Base-by-base conservation (phyloP, 2,888 invertebrate species). In the Tribolium freemani region DNA sequence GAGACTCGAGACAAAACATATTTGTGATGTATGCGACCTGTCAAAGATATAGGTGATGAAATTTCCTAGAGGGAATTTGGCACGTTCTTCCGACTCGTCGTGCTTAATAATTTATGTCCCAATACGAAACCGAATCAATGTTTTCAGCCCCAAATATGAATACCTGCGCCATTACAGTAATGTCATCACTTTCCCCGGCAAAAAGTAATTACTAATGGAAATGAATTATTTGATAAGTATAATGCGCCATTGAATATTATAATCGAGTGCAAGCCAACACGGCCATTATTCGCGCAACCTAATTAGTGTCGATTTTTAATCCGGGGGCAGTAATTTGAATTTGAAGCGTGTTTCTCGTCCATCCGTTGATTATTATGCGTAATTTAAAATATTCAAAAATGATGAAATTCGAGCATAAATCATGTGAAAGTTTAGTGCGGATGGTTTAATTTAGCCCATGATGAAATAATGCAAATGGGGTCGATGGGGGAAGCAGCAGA, bases 401-500 rank as follows among this genome's bases (percentile, higher is more conserved):
- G 16, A 16, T 16, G 16, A 16, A 16, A 60, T 60, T 48, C 60
- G 13, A 10, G 38, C 44, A 57, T 57, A 44, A 57, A 57, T 57
- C 57, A 44, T 44, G 57, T 20, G 57, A 57, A 57, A 57, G 45
- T 57, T 44, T 20, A 45, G 38, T 45, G 57, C 44, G 57, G 57
- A n/a, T 56, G 56, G 26, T 48, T 61, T 61, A 64, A 64, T 64
- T 64, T 53, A 44, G 38, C 38, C 38, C 64, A 53, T 64, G 16
- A 54, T 54, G 26, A 64, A 64, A 64, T 64, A 50, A 64, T 64
- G 64, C 64, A 64, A 64, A 64, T 64, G 44, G 46, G 63, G 44
- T 45, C 51, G 64, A 63, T 48, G 53, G 63, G 38, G 69, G 26
- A 45, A 46, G 45, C 13, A 69, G 73, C 54, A 72, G 73, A 78